Base-by-base conservation (phyloP, 2,888 invertebrate genomes). In the Apodemia duryi region DNA sequence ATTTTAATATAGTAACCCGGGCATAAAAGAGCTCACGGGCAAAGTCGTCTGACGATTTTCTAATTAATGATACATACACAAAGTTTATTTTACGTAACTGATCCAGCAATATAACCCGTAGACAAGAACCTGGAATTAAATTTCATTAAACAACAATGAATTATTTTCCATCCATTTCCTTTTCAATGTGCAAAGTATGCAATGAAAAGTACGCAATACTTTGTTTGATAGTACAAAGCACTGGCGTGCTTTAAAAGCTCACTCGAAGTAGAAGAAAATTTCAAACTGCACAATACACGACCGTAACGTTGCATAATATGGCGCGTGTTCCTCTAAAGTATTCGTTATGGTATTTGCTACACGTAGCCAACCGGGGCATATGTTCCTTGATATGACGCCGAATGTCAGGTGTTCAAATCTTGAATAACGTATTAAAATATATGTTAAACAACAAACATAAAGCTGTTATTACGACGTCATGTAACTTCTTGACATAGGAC, bases 331-430 rank as follows among this genome's bases (percentile, higher is more conserved):
- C 85, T 85, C 88, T 86, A 89, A 91, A 91, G 85, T 91, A 90
- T 91, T 91, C 91, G 89, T 89, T 90, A 90, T 88, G 90, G 90
- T 87, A 90, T 91, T 91, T 88, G 89, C 86, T 89, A 86, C 89
- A 90, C 88, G 88, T 87, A 88, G 88, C 88, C 87, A 89, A 88
- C 87, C 80, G 83, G 85, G 85, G 88, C 91, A 90, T 91, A 91
- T 86, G 90, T 88, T 89, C 85, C 86, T 83, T 85, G 81, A 89
- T 88, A 88, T 91, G 88, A 90, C 84, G 89, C 84, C 85, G 84
- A 88, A 88, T 88, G 91, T 90, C 91, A 91, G 91, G 91, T 91
- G 91, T 91, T 88, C 89, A 88, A 90, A 86, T 83, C 78, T 66
- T 72, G 73, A 75, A 74, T 72, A 69, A 70, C 70, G 78, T 76